Evolutionary conservation across 2,113 vertebrate genomes (phyloP).

Genomic region (Cyprinodon tularosa): DNA sequence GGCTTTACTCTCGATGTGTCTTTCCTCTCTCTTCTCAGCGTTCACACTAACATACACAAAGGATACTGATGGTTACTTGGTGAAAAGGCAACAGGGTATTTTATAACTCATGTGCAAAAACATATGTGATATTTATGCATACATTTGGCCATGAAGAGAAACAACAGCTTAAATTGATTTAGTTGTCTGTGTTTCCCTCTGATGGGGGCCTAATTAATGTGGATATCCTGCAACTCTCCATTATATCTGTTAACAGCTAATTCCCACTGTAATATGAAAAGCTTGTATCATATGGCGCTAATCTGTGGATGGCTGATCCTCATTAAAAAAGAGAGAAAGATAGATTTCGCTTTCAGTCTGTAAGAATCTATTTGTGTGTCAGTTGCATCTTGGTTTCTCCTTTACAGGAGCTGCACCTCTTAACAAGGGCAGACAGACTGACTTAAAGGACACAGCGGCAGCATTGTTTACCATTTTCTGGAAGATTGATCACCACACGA

Average conservation of each 20-base stretch:
- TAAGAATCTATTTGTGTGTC: slow-evolving; percentile 37
- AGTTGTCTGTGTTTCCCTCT: slow-evolving; percentile 38
- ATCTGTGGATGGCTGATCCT: slow-evolving; percentile 23
- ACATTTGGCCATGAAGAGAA: slow-evolving; percentile 6
- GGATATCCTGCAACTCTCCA: slow-evolving; percentile 55
- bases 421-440: slow-evolving; percentile 62
- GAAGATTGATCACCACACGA: slow-evolving; percentile 65
- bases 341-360: slow-evolving; percentile 33
- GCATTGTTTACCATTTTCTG: slow-evolving; percentile 63
- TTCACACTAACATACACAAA: slow-evolving; percentile 15
- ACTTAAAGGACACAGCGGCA: slow-evolving; percentile 57
- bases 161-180: slow-evolving; percentile 43
- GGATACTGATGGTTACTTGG: slow-evolving; percentile 26
- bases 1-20: slow-evolving; percentile 53
- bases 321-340: slow-evolving; percentile 15
- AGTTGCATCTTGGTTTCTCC: slow-evolving; percentile 20
- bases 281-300: slow-evolving; percentile 35
- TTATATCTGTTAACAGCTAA: slow-evolving; percentile 68
- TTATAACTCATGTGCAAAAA: slow-evolving; percentile 40
- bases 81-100: slow-evolving; percentile 30
- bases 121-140: slow-evolving; percentile 1
- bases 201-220: slow-evolving; percentile 69
- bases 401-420: slow-evolving; percentile 41
- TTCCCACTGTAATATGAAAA: slow-evolving; percentile 55
- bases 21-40: slow-evolving; percentile 14